Evolutionary conservation across 1,140 invertebrate genomes (phyloP).

Genomic region (Caligus rogercresseyi): DNA sequence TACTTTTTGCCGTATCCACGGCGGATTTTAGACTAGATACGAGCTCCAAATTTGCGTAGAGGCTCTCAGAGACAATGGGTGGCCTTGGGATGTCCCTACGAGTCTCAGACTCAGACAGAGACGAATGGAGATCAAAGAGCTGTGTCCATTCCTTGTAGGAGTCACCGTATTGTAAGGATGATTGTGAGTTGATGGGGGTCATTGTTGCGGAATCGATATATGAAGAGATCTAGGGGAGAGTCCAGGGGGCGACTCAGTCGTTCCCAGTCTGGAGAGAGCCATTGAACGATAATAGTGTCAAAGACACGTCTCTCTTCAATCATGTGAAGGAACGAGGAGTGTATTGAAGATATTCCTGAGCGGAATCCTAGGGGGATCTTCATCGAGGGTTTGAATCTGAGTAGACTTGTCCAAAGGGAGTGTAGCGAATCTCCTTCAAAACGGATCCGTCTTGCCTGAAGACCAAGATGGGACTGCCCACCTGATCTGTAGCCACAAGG

Average conservation of each 20-base stretch:
- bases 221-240: constrained; percentile 51
- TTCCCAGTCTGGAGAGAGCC: constrained; percentile 81
- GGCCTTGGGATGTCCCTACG: not conserved
- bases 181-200: constrained; percentile 65
- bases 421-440: constrained; percentile 70
- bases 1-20: constrained; percentile 48
- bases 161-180: constrained; percentile 2
- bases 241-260: constrained; percentile 53
- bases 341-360: constrained; percentile 43
- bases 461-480: constrained; percentile 66
- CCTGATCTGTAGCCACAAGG: constrained; percentile 79
- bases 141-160: constrained; percentile 64
- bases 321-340: constrained; percentile 56
- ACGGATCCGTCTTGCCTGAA: constrained; percentile 74
- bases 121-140: constrained; percentile 66
- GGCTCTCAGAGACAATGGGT: constrained; percentile 15
- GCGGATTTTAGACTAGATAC: constrained; percentile 62
- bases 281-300: constrained; percentile 75
- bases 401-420: constrained; percentile 69
- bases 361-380: constrained; percentile 81
- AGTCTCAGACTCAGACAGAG: not conserved
- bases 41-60: constrained; percentile 51
- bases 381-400: constrained; percentile 77
- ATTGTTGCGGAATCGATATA: constrained; percentile 78
- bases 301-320: constrained; percentile 67